Percentiles rank a stretch among this genome's conserved stretches.
Evolutionary conservation across 2,888 invertebrate genomes (phyloP).

Genomic region (Caenorhabditis sp.): DNA sequence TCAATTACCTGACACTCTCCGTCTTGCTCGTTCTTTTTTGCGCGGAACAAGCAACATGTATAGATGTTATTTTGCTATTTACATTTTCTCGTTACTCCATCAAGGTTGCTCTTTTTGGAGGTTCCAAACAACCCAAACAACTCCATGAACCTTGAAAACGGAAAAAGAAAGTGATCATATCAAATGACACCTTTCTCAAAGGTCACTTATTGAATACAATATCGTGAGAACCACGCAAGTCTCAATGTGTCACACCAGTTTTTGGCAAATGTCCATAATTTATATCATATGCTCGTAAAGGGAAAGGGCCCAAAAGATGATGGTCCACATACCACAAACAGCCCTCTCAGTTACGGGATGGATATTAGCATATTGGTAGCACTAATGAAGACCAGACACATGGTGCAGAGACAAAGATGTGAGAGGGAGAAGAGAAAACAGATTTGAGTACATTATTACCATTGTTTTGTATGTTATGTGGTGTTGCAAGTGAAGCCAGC

Average conservation of each 20-base stretch:
- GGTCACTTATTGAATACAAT: conserved; percentile 36
- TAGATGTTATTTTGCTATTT: conserved; percentile 52
- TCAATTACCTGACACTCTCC: conserved; percentile 60
- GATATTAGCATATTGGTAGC: conserved; percentile 53
- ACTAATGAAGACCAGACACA: conserved; percentile 61
- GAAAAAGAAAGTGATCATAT: too few species aligned
- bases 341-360: conserved; percentile 16
- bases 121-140: neutral
- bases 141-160: neutral
- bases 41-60: conserved; percentile 43
- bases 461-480: conserved; percentile 27
- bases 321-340: conserved; percentile 5
- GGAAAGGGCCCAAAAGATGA: conserved; percentile 7
- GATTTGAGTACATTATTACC: conserved; percentile 56
- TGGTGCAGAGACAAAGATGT: conserved; percentile 16
- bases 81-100: conserved; percentile 32
- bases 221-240: conserved; percentile 44
- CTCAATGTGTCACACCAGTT: conserved; percentile 9
- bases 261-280: conserved; percentile 48
- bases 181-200: conserved; percentile 16
- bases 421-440: conserved; percentile 21
- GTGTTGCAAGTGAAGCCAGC: conserved; percentile 11
- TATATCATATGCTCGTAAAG: conserved; percentile 37
- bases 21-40: conserved; percentile 35
- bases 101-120: conserved; percentile 27